Evolutionary conservation across 2,888 invertebrate genomes (phyloP), one percentile per base, ranked within the genome.

Genomic region (Leucoma salicis): DNA sequence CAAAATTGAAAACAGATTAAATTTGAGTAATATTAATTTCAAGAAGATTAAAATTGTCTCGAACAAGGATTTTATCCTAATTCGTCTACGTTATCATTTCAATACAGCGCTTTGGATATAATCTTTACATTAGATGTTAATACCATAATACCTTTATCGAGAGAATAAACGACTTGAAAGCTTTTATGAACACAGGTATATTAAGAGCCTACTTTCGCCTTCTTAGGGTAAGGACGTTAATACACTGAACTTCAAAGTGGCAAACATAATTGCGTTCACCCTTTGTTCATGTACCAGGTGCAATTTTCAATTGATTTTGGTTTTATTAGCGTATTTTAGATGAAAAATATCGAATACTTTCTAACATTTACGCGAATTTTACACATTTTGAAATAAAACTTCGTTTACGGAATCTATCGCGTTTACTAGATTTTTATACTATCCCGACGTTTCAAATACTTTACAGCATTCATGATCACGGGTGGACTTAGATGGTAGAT

Each of bases 201-300:
- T 45, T 48, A 29, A 29, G 29, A 24, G 33, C 13, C 16, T 11
- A 35, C 35, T 35, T 35, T 15, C 33, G 45, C 31, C 40, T 44
- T 33, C 43, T 48, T 38, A 47, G 35, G 42, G 14, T 35, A 41
- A 44, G 40, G 35, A 39, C 44, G 51, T 57, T 62, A 55, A 48
- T 49, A 58, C 45, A 41, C 46, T 41, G 46, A 58, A 60, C 52
- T 51, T 45, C 45, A 39, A 49, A 47, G 46, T 39, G 42, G 40
- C 25, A 34, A 35, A 40, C 35, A 39, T 40, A 43, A 40, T 41
- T 53, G 27, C 13, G 25, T 12, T 14, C 18, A 14, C 14, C 47
- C 54, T 53, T 48, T 48, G 53, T 57, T n/a, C 44, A 35, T 5
- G 18, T 18, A 18, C 18, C 18, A 18, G n/a, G n/a, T n/a, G 7